Evolutionary conservation across 2,888 invertebrate genomes (phyloP).

Genomic region (Dolomedes plantarius): DNA sequence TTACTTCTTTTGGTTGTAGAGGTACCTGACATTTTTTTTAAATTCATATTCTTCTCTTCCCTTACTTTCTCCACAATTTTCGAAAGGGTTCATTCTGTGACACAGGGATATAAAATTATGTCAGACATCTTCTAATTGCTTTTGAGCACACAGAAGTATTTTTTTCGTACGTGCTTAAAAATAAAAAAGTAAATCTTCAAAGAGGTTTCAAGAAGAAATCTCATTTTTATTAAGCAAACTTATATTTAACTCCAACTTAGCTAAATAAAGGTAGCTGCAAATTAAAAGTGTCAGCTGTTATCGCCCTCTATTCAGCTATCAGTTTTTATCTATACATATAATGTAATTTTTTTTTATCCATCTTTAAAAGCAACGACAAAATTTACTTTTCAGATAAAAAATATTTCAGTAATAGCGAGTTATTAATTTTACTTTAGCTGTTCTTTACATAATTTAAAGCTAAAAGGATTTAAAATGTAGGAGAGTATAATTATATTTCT

Average conservation of each 20-base stretch:
- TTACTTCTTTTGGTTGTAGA: neutral
- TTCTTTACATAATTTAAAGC: too few relatives aligned
- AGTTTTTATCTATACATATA: neutral
- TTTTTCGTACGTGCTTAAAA: neutral
- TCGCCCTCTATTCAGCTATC: neutral
- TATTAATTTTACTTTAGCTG: too few relatives aligned
- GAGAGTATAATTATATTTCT: too few relatives aligned
- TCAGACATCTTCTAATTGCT: constrained; percentile 6
- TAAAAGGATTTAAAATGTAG: too few relatives aligned
- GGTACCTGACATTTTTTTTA: neutral
- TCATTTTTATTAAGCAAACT: neutral
- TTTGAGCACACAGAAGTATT: neutral
- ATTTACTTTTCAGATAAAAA: too few relatives aligned
- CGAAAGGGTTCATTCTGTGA: neutral
- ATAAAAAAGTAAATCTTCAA: neutral
- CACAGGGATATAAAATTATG: neutral
- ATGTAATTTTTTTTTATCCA: too few relatives aligned
- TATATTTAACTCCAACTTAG: neutral
- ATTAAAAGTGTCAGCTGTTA: neutral
- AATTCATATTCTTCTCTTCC: neutral
- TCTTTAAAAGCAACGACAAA: too few relatives aligned
- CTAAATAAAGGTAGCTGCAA: neutral
- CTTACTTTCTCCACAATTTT: neutral
- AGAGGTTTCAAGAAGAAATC: neutral
- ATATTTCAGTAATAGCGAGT: too few relatives aligned